Conservation (phyloP, 2,797 vertebrate genomes). For the Acanthurus leucopareius region DNA sequence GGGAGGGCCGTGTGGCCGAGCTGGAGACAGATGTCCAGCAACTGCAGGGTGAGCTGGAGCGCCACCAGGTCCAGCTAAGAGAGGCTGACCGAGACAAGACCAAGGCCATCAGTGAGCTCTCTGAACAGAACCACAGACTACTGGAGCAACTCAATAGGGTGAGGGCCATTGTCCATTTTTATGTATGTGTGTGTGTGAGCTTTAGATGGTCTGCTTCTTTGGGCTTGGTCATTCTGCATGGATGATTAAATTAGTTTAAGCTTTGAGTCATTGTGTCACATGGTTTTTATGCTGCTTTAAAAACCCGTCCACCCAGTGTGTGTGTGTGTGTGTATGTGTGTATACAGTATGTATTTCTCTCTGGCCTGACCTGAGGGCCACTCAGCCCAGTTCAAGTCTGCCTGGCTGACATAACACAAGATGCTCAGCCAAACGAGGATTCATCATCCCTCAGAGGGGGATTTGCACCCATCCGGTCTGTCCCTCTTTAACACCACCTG, state of each 20-base stretch:
- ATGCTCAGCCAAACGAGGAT: slow-evolving; percentile 52
- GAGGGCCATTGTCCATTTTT: slow-evolving; percentile 70
- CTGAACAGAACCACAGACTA: slow-evolving; percentile 97
- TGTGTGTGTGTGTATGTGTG: slow-evolving; percentile 31
- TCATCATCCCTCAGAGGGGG: slow-evolving; percentile 13
- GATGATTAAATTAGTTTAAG: slow-evolving; percentile 54
- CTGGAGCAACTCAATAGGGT: slow-evolving; percentile 98
- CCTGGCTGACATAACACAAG: slow-evolving; percentile 48
- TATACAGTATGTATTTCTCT: slow-evolving; percentile 14
- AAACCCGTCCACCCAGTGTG: slow-evolving; percentile 25
- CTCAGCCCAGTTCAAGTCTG: slow-evolving; percentile 42
- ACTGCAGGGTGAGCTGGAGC: slow-evolving; percentile 94
- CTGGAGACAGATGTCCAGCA: slow-evolving; percentile 96
- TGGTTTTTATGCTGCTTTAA: slow-evolving; percentile 55
- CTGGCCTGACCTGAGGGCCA: slow-evolving; percentile 32
- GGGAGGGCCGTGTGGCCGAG: slow-evolving; percentile 96
- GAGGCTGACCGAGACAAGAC: slow-evolving; percentile 94
- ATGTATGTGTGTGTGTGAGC: slow-evolving; percentile 27
- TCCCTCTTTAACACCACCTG: slow-evolving; percentile 33
- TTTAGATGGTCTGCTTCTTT: slow-evolving; percentile 39
- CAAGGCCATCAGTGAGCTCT: slow-evolving; percentile 92
- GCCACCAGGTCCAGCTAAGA: slow-evolving; percentile 93
- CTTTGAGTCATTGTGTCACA: slow-evolving; percentile 52
- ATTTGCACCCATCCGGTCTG: slow-evolving; percentile 20
- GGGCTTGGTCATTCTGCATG: slow-evolving; percentile 8